A percentile compares a stretch with the other conserved stretches of the same genome.
Evolutionary conservation across 2,797 vertebrate species (phyloP).

Genomic region (Paratrypauchen microcephalus): DNA sequence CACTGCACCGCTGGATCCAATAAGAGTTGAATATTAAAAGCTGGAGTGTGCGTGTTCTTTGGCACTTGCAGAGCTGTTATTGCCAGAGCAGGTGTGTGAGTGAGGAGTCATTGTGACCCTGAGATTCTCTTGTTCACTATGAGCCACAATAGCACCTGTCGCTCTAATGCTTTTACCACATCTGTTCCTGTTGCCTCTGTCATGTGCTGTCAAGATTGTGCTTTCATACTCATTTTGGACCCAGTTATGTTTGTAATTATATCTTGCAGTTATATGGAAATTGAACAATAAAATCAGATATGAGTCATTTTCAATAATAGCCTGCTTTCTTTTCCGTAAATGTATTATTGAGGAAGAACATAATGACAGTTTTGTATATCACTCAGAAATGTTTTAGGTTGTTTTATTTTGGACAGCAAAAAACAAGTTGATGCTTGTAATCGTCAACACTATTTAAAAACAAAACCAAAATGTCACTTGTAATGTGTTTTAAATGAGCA

Average conservation of each 20-base stretch:
- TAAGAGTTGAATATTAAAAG: constrained; percentile 16
- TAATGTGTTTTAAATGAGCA: too few species aligned
- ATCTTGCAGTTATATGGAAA: too few species aligned
- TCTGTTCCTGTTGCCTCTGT: neutral
- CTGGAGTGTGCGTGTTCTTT: constrained; percentile 19
- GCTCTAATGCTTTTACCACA: constrained; percentile 5
- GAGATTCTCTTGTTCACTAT: constrained; percentile 21
- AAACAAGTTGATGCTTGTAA: neutral
- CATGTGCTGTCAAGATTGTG: too few species aligned
- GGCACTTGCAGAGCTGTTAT: constrained; percentile 6
- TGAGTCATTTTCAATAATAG: too few species aligned
- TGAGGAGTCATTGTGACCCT: constrained; percentile 35
- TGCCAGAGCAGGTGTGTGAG: constrained; percentile 17
- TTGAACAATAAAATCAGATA: too few species aligned
- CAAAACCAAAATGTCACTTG: neutral
- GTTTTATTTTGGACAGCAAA: neutral
- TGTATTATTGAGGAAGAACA: neutral
- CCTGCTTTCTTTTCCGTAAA: neutral
- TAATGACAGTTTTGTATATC: neutral
- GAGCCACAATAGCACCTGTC: constrained; percentile 26
- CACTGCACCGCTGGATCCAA: neutral
- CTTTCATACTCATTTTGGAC: neutral
- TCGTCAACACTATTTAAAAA: neutral
- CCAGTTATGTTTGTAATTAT: neutral
- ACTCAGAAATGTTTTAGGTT: neutral